Conservation (phyloP, 2,888 invertebrate species). For the Keiferia lycopersicella region DNA sequence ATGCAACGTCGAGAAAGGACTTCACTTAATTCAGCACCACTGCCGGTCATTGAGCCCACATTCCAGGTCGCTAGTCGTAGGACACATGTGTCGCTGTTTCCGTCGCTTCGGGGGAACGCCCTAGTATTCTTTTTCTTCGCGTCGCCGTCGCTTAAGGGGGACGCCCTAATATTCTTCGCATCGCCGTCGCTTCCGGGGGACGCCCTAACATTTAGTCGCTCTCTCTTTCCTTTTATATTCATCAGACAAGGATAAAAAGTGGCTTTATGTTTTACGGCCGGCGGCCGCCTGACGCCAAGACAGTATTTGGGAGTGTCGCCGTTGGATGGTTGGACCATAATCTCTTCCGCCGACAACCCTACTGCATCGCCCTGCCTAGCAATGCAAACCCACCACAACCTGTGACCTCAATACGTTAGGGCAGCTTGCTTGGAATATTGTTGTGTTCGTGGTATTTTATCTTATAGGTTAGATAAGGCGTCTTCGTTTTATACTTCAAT, state of each 20-base stretch:
- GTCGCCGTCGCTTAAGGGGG: constrained; percentile 1
- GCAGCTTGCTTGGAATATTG: too few relatives aligned
- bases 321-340: background rate
- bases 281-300: too few relatives aligned
- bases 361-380: background rate
- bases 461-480: too few relatives aligned
- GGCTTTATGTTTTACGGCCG: background rate
- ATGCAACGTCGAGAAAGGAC: constrained; percentile 25
- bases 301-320: too few relatives aligned
- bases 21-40: constrained; percentile 25
- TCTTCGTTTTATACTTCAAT: too few relatives aligned
- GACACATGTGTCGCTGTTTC: background rate
- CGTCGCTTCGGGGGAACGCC: constrained; percentile 19
- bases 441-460: too few relatives aligned
- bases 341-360: constrained; percentile 16
- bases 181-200: constrained; percentile 1
- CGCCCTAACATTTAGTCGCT: background rate
- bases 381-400: constrained; percentile 3
- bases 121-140: background rate
- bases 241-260: background rate
- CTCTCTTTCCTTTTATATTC: too few relatives aligned
- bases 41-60: constrained; percentile 27
- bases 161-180: background rate
- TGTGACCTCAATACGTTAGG: constrained; percentile 9
- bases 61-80: constrained; percentile 24